These are phyloP conservation scores for Protonemura montana DNA, from an alignment of 2,888 invertebrate genomes.

Conservation along the genomic window DNA sequence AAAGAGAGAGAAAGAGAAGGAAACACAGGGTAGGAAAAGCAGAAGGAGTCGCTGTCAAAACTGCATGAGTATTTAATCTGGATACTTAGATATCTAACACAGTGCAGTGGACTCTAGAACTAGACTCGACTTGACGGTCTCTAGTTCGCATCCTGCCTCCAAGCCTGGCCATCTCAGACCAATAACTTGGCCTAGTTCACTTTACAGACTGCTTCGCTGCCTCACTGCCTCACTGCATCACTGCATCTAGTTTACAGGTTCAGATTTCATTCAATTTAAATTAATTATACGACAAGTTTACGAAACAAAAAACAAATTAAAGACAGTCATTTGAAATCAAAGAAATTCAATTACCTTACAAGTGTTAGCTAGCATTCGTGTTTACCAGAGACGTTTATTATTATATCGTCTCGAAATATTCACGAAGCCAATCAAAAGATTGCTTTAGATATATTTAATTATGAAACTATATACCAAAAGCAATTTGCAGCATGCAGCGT, in stretches of 20 bases:
- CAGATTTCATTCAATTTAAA: not conserved
- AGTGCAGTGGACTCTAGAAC: not conserved
- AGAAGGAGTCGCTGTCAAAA: not conserved
- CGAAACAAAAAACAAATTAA: not conserved
- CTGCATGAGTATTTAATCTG: slow-evolving; percentile 12
- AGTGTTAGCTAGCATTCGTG: not conserved
- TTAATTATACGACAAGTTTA: not conserved
- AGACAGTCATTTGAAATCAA: not conserved
- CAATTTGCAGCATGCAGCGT: not conserved
- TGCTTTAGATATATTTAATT: not conserved
- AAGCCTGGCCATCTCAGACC: not conserved
- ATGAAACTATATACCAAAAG: not conserved
- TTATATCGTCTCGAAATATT: not conserved
- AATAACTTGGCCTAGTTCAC: not conserved
- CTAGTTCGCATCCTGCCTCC: not conserved
- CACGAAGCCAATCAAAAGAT: not conserved
- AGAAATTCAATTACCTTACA: not conserved
- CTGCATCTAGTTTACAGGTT: not conserved
- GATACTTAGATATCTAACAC: not conserved
- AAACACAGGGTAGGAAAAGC: not conserved
- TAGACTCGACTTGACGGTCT: not conserved
- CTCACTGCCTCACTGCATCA: not conserved
- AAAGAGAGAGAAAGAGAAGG: not conserved
- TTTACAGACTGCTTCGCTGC: not conserved
- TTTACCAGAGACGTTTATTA: not conserved